Base-by-base conservation (phyloP, 2,113 vertebrate species). In the Heterochromis multidens region DNA sequence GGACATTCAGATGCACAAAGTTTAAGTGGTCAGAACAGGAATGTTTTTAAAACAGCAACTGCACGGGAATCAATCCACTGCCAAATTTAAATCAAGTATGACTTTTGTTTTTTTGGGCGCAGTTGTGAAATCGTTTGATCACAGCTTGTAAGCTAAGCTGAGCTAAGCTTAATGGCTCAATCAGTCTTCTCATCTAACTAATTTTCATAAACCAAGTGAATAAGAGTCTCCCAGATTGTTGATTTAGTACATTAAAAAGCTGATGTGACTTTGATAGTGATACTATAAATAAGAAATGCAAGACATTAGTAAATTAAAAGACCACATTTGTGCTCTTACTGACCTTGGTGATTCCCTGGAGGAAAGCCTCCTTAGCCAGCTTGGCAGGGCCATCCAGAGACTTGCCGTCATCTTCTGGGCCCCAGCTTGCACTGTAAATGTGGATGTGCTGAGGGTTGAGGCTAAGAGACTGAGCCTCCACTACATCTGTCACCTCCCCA, bases 301-400 rank as follows among this genome's bases (percentile, higher is more conserved):
- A n/a, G 57, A 40, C 10, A 61, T 67, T 49, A 70, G 63, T 23
- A 33, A n/a, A 83, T 63, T 65, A 54, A 43, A 88, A 61, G 63
- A 74, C 9, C 3, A 46, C 46, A 43, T 35, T 23, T 21, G 31
- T 70, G 60, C 61, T 78, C 37, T 23, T 49, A 89, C 96, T 95
- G 85, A 99, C 99, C 98, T 99, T 97, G 80, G 96, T 98, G 78
- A 99, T 97, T 12, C 99, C 98, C 59, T 97, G 96, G 81, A 97
- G 96, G 83, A 99, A 99, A 65, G 99, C 98, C 92, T 99, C 98
- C 92, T 97, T 98, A 0, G 99, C 98, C 52, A 99, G 95, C 91
- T 97, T 98, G 89, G 98, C 99, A 0, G 99, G 99, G 49, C 99
- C 99, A 0, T 99, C 98, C 93, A 99, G 97, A 0, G 98, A 99